Base-by-base conservation (phyloP, 1,140 invertebrate species). In the Thalassaphorura encarpata region DNA sequence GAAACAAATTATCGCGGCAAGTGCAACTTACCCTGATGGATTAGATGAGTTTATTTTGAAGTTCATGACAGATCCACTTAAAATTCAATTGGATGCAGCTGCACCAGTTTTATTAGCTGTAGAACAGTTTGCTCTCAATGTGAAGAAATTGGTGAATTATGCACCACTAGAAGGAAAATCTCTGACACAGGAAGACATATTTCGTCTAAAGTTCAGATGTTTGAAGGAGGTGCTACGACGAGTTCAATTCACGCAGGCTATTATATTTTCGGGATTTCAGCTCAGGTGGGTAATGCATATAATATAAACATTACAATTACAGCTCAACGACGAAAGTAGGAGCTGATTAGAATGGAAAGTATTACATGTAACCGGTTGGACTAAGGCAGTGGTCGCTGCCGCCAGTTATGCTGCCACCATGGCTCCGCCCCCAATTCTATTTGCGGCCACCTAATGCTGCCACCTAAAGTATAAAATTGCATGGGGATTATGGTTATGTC, bases 231-330 rank as follows among this genome's bases (percentile, higher is more conserved):
- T 97, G 45, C 73, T 97, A 39, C 74, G 76, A 2, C 78, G 74
- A 54, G 72, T 85, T 23, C 71, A 79, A 23, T 97, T 92, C 69
- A 85, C 86, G 48, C 94, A 97, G 70, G 89, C 86, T 67, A 71
- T 97, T 2, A 77, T 97, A 28, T 98, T 97, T 74, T 84, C 83
- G 43, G 94, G 92, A 70, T 87, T 85, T 69, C 84, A 92, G 70
- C 77, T 78, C 19, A 80, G 78, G 81, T 85, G 70, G 63, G 52
- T 36, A 23, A 23, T 21, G 13, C 42, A 18, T 13, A 18, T n/a
- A n/a, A n/a, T n/a, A n/a, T n/a, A n/a, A n/a, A n/a, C n/a, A n/a
- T n/a, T n/a, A n/a, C n/a, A n/a, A n/a, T n/a, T n/a, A n/a, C n/a
- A n/a, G n/a, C n/a, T n/a, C n/a, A n/a, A n/a, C n/a, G n/a, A n/a